These are phyloP conservation scores for Crambe crambe DNA, from an alignment of 37 sponge, comb jelly and placozoan genomes.

Conservation along the genomic window DNA sequence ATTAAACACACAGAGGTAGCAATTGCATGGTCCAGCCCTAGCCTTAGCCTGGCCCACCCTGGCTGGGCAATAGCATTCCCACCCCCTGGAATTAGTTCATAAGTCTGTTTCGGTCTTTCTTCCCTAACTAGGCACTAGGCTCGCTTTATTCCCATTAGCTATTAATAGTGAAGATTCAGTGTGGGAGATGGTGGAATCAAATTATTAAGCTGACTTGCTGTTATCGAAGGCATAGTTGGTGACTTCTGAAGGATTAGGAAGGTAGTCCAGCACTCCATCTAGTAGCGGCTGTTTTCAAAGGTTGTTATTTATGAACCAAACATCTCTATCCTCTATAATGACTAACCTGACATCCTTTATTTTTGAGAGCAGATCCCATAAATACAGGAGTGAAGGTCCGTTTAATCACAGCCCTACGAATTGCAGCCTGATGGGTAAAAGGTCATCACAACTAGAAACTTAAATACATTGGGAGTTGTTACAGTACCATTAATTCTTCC, in stretches of 20 bases:
- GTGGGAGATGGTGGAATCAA: too few species aligned
- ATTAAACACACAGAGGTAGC: too few species aligned
- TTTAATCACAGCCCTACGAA: constrained; percentile 73
- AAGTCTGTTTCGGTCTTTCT: too few species aligned
- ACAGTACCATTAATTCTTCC: constrained; percentile 62
- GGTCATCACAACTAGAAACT: background rate
- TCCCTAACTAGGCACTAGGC: too few species aligned
- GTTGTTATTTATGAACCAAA: background rate
- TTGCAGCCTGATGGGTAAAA: constrained; percentile 63
- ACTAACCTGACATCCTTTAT: constrained; percentile 93
- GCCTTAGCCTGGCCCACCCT: too few species aligned
- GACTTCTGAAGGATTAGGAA: constrained; percentile 95
- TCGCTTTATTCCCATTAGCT: too few species aligned
- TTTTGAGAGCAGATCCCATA: constrained; percentile 97
- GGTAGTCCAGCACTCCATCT: constrained; percentile 89
- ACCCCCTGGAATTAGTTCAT: too few species aligned
- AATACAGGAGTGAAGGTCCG: constrained; percentile 94
- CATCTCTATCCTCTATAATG: background rate
- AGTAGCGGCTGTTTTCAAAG: constrained; percentile 65
- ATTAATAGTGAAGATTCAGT: too few species aligned
- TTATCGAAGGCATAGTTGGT: constrained; percentile 85
- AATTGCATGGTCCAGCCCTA: too few species aligned
- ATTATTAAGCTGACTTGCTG: too few species aligned
- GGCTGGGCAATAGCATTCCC: too few species aligned
- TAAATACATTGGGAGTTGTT: background rate